Evolutionary conservation across 92 coral and sea anemone genomes (phyloP).

Genomic region (Nematostella vectensis): DNA sequence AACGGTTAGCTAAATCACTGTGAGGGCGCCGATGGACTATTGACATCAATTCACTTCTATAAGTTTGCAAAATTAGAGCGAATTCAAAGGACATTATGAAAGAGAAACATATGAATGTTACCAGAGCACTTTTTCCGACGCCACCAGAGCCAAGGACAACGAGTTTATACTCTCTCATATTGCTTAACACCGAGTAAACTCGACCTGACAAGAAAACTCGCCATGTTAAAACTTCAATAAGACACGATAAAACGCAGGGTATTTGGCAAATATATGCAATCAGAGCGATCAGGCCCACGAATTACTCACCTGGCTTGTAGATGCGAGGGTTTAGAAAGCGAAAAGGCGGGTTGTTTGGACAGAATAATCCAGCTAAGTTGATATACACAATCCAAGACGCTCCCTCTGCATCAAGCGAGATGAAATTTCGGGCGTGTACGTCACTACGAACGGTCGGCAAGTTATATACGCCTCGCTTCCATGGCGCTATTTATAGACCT

Average conservation of each 20-base stretch:
- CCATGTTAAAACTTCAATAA: slow-evolving; percentile 21
- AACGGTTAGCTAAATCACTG: neutral
- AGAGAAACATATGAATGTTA: slow-evolving; percentile 23
- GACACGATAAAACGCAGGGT: neutral
- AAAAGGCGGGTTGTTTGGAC: slow-evolving; percentile 25
- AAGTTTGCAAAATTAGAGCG: neutral
- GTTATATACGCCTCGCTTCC: slow-evolving; percentile 78
- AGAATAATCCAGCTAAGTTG: slow-evolving; percentile 19
- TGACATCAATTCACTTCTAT: slow-evolving; percentile 3
- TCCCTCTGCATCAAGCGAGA: slow-evolving; percentile 37
- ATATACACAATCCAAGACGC: slow-evolving; percentile 55
- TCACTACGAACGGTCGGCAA: slow-evolving; percentile 67
- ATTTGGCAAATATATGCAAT: neutral
- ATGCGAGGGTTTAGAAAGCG: slow-evolving; percentile 7
- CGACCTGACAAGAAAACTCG: slow-evolving; percentile 10
- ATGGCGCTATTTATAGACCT: slow-evolving; percentile 63
- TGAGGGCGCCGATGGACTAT: neutral
- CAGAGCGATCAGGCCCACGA: neutral
- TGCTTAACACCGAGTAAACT: slow-evolving; percentile 1
- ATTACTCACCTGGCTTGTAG: slow-evolving; percentile 20
- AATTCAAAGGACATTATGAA: neutral
- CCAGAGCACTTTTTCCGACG: slow-evolving; percentile 99
- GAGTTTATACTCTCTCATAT: slow-evolving; percentile 97
- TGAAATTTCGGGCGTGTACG: slow-evolving; percentile 83
- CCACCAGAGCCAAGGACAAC: slow-evolving; percentile 99